phyloP scores from a whole-genome alignment of 2,888 invertebrate genomes.

The Meliscaeva auricollis region DNA sequence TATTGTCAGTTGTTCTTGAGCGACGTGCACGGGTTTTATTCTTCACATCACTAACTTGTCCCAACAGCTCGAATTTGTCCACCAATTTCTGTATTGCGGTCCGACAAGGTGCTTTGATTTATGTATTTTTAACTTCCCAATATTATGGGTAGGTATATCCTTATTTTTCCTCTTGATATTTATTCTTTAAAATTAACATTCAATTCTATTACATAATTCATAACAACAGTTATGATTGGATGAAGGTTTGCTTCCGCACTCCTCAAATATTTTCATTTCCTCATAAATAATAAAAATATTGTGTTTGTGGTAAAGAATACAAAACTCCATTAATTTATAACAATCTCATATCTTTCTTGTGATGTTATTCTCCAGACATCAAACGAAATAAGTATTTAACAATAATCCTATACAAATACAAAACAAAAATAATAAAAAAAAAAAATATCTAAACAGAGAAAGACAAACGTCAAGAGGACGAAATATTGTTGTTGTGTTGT shows the following conservation, averaged over 20 bases:
- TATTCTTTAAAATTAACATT: background rate
- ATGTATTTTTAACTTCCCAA: too few species aligned
- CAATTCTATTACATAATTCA: background rate
- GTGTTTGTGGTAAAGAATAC: background rate
- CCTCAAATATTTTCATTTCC: slow-evolving; percentile 19
- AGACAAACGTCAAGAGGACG: slow-evolving; percentile 64
- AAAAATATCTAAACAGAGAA: slow-evolving; percentile 16
- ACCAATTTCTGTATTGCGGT: too few species aligned
- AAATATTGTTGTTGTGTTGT: slow-evolving; percentile 21
- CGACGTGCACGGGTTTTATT: too few species aligned
- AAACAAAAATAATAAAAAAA: too few species aligned
- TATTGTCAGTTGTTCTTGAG: too few species aligned
- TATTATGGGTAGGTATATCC: too few species aligned
- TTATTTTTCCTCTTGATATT: background rate
- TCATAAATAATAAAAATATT: background rate
- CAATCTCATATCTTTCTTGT: slow-evolving; percentile 25
- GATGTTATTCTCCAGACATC: slow-evolving; percentile 2
- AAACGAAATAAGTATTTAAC: slow-evolving; percentile 58
- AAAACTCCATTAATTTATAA: slow-evolving; percentile 47
- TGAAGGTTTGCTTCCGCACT: background rate
- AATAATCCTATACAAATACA: slow-evolving; percentile 58
- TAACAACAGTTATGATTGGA: background rate
- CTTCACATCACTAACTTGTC: too few species aligned
- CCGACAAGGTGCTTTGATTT: too few species aligned
- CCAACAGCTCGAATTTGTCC: too few species aligned